Base-by-base conservation (phyloP, 2,888 invertebrate genomes). In the Lycocerus yunnanus region DNA sequence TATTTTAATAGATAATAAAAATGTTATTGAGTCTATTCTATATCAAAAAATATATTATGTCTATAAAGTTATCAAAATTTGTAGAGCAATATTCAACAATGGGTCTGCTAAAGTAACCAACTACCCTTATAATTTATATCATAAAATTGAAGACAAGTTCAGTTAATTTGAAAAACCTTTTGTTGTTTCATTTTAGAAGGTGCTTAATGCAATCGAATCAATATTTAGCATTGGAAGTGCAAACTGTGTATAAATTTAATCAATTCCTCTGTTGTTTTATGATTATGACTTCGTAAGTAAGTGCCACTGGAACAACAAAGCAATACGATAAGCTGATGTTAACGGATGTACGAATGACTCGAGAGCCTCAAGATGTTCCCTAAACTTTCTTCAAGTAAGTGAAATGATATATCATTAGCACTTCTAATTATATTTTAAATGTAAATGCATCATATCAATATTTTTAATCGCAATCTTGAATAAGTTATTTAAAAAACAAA, bases 241-340 rank as follows among this genome's bases (percentile, higher is more conserved):
- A n/a, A 43, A 43, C 43, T 43, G 43, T 43, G 43, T n/a, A n/a
- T 43, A 43, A 63, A 18, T 18, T 63, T 63, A 63, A 63, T 63
- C 61, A 63, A 63, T 63, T 20, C 20, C 61, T 18, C 16, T 63
- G 61, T 63, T 63, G 20, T 63, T 15, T 20, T 18, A 63, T 18
- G 61, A 63, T 43, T 43, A 43, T n/a, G 43, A 43, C 43, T 43
- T 43, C n/a, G 71, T 76, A 73, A 76, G 58, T 76, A 73, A 76
- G 59, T 73, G 63, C 73, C 61, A 69, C 73, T 76, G 71, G 65
- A 73, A 67, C 68, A 74, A 66, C 69, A 73, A 73, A 71, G 69
- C 69, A 71, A 66, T 72, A 59, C 65, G 76, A 76, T 76, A 73
- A 76, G 76, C 69, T 69, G 68, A 74, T 73, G 73, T 72, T n/a